phyloP scores from a whole-genome alignment of 2,113 vertebrate genomes.

The Perca fluviatilis region DNA sequence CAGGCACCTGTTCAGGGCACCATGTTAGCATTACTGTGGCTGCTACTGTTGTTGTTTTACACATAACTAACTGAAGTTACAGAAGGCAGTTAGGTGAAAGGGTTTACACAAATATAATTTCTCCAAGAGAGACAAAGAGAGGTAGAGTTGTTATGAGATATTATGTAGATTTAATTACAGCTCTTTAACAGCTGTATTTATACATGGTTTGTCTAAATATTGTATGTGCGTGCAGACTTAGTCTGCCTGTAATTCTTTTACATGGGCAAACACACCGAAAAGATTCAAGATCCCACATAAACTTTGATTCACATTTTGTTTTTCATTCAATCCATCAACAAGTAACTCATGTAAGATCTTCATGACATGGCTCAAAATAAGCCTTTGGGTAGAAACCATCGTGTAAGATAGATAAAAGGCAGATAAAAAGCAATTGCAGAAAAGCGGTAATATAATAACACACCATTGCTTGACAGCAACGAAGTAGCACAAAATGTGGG shows the following conservation, averaged over 20 bases:
- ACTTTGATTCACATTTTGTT: background rate
- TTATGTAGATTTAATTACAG: slow-evolving; percentile 37
- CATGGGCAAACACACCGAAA: slow-evolving; percentile 5
- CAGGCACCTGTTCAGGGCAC: slow-evolving; percentile 55
- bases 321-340: background rate
- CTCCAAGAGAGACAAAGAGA: slow-evolving; percentile 18
- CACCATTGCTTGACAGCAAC: background rate
- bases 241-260: slow-evolving; percentile 19
- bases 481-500: slow-evolving; percentile 5
- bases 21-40: slow-evolving; percentile 49
- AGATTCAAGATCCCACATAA: background rate
- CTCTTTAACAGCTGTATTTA: slow-evolving; percentile 49
- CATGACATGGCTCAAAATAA: background rate
- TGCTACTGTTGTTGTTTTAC: slow-evolving; percentile 60
- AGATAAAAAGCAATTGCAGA: slow-evolving; percentile 6
- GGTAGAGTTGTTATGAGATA: slow-evolving; percentile 33
- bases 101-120: slow-evolving; percentile 40
- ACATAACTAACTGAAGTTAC: slow-evolving; percentile 55
- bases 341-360: background rate
- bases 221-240: slow-evolving; percentile 26
- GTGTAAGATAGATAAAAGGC: background rate
- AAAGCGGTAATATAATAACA: slow-evolving; percentile 7
- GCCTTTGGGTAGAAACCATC: background rate
- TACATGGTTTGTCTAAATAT: slow-evolving; percentile 50
- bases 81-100: slow-evolving; percentile 58